Percentiles rank a stretch among this genome's conserved stretches.
Conservation (phyloP, 1,140 invertebrate species). For the Lethrus apterus region DNA sequence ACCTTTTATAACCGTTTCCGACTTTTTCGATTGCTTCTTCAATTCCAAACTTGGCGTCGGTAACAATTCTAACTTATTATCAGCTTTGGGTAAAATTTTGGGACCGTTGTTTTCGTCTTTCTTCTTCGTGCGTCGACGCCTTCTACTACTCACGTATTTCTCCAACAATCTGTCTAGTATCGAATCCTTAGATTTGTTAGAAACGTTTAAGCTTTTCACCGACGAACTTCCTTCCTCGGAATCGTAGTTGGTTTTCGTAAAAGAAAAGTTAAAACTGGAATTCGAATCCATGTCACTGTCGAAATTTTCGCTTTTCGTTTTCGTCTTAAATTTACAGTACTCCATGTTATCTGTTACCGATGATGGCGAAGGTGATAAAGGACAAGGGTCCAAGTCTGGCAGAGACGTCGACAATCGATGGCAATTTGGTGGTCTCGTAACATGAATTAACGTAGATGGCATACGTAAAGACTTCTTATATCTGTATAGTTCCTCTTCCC, state of each 20-base stretch:
- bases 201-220: slow-evolving; percentile 31
- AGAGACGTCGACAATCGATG: slow-evolving; percentile 60
- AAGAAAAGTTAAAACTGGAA: slow-evolving; percentile 50
- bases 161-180: slow-evolving; percentile 58
- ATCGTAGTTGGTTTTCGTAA: slow-evolving; percentile 54
- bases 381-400: slow-evolving; percentile 64
- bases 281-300: slow-evolving; percentile 62
- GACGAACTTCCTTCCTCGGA: slow-evolving; percentile 56
- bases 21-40: slow-evolving; percentile 40
- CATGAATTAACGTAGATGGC: slow-evolving; percentile 67
- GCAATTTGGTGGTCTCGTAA: slow-evolving; percentile 53
- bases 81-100: slow-evolving; percentile 47
- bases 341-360: slow-evolving; percentile 46
- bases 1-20: slow-evolving; percentile 45
- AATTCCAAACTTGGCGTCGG: slow-evolving; percentile 44
- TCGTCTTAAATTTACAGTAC: slow-evolving; percentile 27
- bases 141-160: slow-evolving; percentile 53
- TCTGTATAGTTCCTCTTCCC: slow-evolving; percentile 72
- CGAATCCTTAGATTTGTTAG: slow-evolving; percentile 47
- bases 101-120: slow-evolving; percentile 45
- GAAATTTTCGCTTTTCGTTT: slow-evolving; percentile 43
- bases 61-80: slow-evolving; percentile 51
- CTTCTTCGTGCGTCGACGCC: slow-evolving; percentile 48
- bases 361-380: slow-evolving; percentile 55
- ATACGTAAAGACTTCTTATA: slow-evolving; percentile 74